Conservation (phyloP, 2,797 vertebrate genomes). For the Sebastes paucispinis region DNA sequence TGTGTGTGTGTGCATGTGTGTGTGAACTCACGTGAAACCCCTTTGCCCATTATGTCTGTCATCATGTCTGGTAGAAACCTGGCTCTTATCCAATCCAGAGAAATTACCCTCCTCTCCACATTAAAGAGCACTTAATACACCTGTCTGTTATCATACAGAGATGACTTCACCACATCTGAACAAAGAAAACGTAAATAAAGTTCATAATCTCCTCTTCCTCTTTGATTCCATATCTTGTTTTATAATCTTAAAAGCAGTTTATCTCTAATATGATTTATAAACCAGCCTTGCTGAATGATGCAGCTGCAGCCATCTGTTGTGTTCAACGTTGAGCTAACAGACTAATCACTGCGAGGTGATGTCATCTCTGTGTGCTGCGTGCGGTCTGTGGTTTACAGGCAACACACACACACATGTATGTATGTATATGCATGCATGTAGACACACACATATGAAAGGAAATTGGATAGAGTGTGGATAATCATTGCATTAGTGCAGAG, state of each 20-base stretch:
- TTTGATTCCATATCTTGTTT: conserved; percentile 1
- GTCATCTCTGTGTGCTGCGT: conserved; percentile 61
- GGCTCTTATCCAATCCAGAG: conserved; percentile 31
- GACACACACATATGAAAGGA: conserved; percentile 33
- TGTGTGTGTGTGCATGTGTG: neutral
- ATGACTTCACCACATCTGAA: conserved; percentile 39
- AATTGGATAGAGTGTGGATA: conserved; percentile 67
- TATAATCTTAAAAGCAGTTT: neutral
- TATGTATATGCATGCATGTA: neutral
- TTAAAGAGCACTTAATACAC: conserved; percentile 46
- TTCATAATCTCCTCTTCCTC: neutral
- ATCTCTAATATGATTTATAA: conserved; percentile 7
- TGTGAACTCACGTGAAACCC: conserved; percentile 20
- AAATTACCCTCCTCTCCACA: conserved; percentile 40
- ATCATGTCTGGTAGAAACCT: conserved; percentile 53
- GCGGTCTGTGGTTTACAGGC: conserved; percentile 54
- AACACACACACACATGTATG: conserved; percentile 3
- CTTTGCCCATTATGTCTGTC: conserved; percentile 53
- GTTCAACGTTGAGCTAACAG: conserved; percentile 35
- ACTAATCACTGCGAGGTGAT: conserved; percentile 68
- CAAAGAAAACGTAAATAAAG: neutral
- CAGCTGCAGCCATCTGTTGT: conserved; percentile 45
- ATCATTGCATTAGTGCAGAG: conserved; percentile 64
- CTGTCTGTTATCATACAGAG: conserved; percentile 35
- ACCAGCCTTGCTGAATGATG: neutral